Conservation (phyloP, 2,797 vertebrate genomes). For the Cossypha niveicapilla region DNA sequence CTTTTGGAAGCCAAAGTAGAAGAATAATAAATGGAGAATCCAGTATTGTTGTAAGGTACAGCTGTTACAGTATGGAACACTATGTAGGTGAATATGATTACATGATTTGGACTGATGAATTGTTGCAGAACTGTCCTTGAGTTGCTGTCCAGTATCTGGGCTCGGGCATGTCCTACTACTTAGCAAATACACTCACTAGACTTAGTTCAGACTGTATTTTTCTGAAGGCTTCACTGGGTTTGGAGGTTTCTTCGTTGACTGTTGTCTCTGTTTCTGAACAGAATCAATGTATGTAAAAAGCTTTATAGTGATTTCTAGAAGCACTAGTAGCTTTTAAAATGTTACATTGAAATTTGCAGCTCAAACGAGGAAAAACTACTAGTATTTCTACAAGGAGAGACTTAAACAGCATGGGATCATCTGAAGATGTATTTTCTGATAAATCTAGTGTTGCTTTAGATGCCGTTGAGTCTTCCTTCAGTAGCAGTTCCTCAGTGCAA, state of each 20-base stretch:
- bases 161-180: background rate
- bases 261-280: background rate
- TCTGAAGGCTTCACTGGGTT: background rate
- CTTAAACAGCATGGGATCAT: conserved; percentile 61
- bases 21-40: background rate
- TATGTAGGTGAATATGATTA: background rate
- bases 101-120: background rate
- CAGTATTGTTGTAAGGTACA: background rate
- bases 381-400: conserved; percentile 42
- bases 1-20: background rate
- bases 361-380: conserved; percentile 23
- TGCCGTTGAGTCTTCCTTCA: conserved; percentile 65
- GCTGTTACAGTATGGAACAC: background rate
- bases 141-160: background rate
- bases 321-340: background rate
- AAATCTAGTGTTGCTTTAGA: conserved; percentile 73
- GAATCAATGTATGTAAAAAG: background rate
- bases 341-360: conserved; percentile 42
- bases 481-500: conserved; percentile 58
- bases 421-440: conserved; percentile 77
- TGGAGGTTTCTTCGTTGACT: background rate
- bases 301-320: background rate
- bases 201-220: background rate
- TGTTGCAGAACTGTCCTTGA: background rate
- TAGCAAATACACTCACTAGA: background rate